Conservation (phyloP, 2,888 invertebrate species). For the Neoitamus cyanurus region DNA sequence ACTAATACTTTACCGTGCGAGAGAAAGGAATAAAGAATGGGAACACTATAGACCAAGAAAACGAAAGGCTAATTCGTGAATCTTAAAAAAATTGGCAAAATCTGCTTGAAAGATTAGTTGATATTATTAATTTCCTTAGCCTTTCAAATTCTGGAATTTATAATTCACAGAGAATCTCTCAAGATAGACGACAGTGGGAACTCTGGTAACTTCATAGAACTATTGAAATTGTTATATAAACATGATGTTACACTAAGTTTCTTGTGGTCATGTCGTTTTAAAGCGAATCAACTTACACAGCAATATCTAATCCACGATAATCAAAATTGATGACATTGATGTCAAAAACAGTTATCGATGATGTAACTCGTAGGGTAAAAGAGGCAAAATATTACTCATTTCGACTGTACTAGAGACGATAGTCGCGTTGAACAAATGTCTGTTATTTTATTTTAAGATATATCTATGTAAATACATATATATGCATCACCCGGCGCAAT, state of each 20-base stretch:
- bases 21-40: not conserved
- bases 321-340: not conserved
- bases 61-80: not conserved
- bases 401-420: slow-evolving; percentile 6
- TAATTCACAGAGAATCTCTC: too few relatives aligned
- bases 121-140: too few relatives aligned
- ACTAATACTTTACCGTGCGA: too few relatives aligned
- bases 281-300: not conserved
- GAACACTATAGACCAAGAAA: not conserved
- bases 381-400: slow-evolving; percentile 20
- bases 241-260: not conserved
- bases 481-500: not conserved
- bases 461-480: too few relatives aligned
- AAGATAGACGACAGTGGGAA: too few relatives aligned
- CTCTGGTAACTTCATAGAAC: not conserved
- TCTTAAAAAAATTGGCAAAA: not conserved
- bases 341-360: not conserved
- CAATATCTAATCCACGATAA: not conserved
- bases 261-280: too few relatives aligned
- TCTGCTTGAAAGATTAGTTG: not conserved
- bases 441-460: not conserved
- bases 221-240: not conserved
- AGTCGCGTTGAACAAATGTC: slow-evolving; percentile 12
- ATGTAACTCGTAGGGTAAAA: not conserved
- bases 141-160: too few relatives aligned